Base-by-base conservation (phyloP, 2,797 vertebrate genomes). In the Xenentodon cancila region DNA sequence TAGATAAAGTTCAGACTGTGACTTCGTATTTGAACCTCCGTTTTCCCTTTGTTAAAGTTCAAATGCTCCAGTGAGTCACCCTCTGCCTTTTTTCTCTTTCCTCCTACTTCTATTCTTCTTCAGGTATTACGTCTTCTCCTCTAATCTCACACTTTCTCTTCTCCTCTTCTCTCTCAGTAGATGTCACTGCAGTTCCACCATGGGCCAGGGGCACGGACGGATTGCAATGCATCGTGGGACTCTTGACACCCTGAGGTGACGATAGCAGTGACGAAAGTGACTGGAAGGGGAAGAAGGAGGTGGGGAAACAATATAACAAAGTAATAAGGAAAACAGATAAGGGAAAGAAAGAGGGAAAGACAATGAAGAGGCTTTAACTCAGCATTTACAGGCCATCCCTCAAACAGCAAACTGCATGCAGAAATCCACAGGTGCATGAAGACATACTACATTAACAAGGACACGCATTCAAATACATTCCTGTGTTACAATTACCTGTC, bases 131-230 rank as follows among this genome's bases (percentile, higher is more conserved):
- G 40, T 57, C 37, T 25, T 11, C 25, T 54, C 22, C 9, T 27
- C n/a, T n/a, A 12, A 30, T 30, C 7, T 37, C 34, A 37, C 48
- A 13, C 22, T 68, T 66, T 49, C 46, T 49, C 62, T 73, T 51
- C 59, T 61, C 66, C 59, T 61, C 66, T 70, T 54, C 44, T 53
- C 68, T 68, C 57, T 87, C 89, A 89, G 91, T 92, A 93, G 93
- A 92, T 93, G 93, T 93, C 93, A 94, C 91, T 93, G 86, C 88
- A 81, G 92, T 90, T 90, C 92, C 81, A 88, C 90, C 77, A 60
- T 62, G 70, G 72, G 78, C 84, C 71, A 59, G 51, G 73, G 62
- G 71, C 76, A 62, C 43, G 18, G 54, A 45, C 9, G 27, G 50
- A 62, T 65, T 83, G 88, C 82, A 90, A 70, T 89, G 90, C 84